phyloP scores from a whole-genome alignment of 2,888 invertebrate genomes.

The Hirtodrosophila cameraria region DNA sequence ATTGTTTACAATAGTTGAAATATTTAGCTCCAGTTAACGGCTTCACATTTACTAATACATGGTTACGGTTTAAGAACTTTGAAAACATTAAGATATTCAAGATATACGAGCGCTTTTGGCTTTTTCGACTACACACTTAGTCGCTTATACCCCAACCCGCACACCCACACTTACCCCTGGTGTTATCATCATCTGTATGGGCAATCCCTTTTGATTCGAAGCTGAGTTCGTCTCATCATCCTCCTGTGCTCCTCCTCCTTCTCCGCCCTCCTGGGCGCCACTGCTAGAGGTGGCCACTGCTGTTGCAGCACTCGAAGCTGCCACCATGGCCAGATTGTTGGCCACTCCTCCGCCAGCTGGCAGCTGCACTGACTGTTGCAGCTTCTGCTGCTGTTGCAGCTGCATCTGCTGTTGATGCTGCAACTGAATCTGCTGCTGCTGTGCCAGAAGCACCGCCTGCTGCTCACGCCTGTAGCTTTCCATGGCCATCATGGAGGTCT shows the following conservation, averaged over 20 bases:
- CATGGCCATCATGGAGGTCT: conserved; percentile 84
- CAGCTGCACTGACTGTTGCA: conserved; percentile 21
- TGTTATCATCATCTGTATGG: conserved; percentile 84
- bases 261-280: conserved; percentile 35
- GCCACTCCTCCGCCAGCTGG: conserved; percentile 48
- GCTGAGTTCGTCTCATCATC: conserved; percentile 62
- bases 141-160: conserved; percentile 15
- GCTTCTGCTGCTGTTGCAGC: conserved; percentile 24
- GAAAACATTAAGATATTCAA: conserved; percentile 78
- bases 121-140: conserved; percentile 42
- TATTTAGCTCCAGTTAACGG: conserved; percentile 73
- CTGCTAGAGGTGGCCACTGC: conserved; percentile 65
- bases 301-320: conserved; percentile 66
- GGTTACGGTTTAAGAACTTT: conserved; percentile 74
- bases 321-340: conserved; percentile 70
- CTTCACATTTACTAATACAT: conserved; percentile 78
- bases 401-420: conserved; percentile 62
- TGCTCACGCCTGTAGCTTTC: conserved; percentile 82
- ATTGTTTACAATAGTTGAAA: conserved; percentile 46
- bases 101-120: conserved; percentile 60
- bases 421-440: conserved; percentile 65
- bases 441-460: conserved; percentile 67
- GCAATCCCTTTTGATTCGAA: conserved; percentile 68
- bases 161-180: conserved; percentile 83
- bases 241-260: conserved; percentile 32